Conservation (phyloP, 2,888 invertebrate genomes). For the Tortricodes alternella region DNA sequence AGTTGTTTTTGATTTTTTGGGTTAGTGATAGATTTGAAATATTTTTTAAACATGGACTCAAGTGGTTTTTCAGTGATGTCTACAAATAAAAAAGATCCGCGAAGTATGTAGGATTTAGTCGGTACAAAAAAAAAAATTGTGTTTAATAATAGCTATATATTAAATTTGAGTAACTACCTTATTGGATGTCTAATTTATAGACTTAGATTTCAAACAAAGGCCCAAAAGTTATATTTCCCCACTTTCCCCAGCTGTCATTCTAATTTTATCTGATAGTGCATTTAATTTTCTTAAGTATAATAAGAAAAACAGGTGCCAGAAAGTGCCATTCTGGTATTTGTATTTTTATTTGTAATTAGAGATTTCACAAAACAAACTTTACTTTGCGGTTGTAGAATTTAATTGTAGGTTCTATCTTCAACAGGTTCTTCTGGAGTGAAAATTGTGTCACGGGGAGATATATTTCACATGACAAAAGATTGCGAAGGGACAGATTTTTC, state of each 20-base stretch:
- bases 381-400: background rate
- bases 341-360: background rate
- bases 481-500: background rate
- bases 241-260: background rate
- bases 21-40: no score
- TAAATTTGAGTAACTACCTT: background rate
- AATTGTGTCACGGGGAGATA: background rate
- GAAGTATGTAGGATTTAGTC: background rate
- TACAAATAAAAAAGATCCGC: background rate
- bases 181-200: background rate
- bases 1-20: no score
- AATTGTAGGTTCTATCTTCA: background rate
- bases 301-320: background rate
- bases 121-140: background rate
- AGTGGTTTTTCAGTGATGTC: background rate
- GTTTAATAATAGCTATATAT: background rate
- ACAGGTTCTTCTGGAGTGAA: background rate
- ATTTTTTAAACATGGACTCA: background rate
- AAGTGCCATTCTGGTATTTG: background rate
- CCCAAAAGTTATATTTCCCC: background rate
- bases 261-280: background rate
- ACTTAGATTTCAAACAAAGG: background rate
- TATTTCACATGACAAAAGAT: background rate
- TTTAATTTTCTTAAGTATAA: background rate
- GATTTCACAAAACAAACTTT: background rate